Base-by-base conservation (phyloP, 2,797 vertebrate genomes). In the Xenops minutus region DNA sequence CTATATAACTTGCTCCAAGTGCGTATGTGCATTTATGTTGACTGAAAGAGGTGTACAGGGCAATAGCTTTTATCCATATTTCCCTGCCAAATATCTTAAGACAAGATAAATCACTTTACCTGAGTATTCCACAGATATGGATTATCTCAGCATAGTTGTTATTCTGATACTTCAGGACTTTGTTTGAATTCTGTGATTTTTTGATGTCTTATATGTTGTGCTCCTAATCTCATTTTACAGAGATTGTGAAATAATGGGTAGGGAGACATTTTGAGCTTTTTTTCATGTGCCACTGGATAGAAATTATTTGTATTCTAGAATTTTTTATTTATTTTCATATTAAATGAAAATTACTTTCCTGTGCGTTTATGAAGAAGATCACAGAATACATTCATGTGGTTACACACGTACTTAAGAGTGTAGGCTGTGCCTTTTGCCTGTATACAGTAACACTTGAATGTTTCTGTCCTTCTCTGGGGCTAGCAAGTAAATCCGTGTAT, bases 161-260 rank as follows among this genome's bases (percentile, higher is more conserved):
- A 44, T 69, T 79, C 37, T 30, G 32, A 11, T 32, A 46, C 12
- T 39, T 12, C 34, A 83, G 72, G 14, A 46, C 7, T 63, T 77
- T 30, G 27, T 64, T 83, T 61, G 4, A 88, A 76, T 78, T 82
- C 20, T 46, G 62, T 72, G 27, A 54, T 12, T 67, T 82, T 54
- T 74, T 21, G 6, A 43, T 41, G 14, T 6, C 1, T 1, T 52
- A 58, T 62, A 63, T 32, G 0, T 0, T 59, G 4, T 77, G 37
- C 7, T 92, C 20, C 59, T 92, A 54, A 27, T 56, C 15, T 63
- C 2, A 41, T 5, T 77, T 87, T 82, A 71, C 18, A 68, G 46
- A 56, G 11, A 30, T 22, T 48, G 3, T 39, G 14, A 91, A 84
- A 61, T 72, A 55, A 58, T 39, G 36, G 2, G 5, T 14, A 41